Conservation (phyloP, 1,140 invertebrate genomes). For the Papilio polyxenes region DNA sequence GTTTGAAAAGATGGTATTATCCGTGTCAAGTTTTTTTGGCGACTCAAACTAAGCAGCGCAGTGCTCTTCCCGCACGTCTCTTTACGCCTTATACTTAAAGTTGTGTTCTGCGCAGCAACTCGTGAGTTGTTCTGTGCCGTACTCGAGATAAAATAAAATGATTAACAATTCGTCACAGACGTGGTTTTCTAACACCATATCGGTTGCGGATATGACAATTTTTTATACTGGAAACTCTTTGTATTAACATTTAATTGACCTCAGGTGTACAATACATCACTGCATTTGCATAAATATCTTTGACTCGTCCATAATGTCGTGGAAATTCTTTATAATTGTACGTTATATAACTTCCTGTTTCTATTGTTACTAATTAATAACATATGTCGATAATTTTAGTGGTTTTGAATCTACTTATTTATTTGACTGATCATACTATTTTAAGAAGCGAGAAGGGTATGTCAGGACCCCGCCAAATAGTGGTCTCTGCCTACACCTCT, state of each 20-base stretch:
- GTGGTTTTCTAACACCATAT: conserved; percentile 24
- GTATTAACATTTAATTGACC: conserved; percentile 59
- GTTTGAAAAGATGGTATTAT: neutral
- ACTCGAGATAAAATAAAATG: conserved; percentile 40
- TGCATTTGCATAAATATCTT: conserved; percentile 49
- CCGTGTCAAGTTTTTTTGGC: neutral
- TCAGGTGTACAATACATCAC: conserved; percentile 51
- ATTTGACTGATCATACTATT: neutral
- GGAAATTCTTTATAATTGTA: conserved; percentile 31
- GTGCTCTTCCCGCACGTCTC: neutral
- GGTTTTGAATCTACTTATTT: neutral
- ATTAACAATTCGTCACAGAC: conserved; percentile 56
- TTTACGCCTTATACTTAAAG: neutral
- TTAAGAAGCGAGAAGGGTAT: no score
- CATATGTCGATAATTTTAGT: no score
- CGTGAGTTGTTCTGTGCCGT: neutral
- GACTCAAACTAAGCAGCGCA: neutral
- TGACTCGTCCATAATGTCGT: conserved; percentile 37
- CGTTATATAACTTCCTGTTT: neutral
- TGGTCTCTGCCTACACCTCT: no score
- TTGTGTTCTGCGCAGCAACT: neutral
- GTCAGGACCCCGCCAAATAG: no score
- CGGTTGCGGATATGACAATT: conserved; percentile 49
- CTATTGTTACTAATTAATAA: neutral
- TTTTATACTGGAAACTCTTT: conserved; percentile 46